These are phyloP conservation scores for Pipa parva DNA, from an alignment of 2,113 vertebrate genomes.

Conservation along the genomic window DNA sequence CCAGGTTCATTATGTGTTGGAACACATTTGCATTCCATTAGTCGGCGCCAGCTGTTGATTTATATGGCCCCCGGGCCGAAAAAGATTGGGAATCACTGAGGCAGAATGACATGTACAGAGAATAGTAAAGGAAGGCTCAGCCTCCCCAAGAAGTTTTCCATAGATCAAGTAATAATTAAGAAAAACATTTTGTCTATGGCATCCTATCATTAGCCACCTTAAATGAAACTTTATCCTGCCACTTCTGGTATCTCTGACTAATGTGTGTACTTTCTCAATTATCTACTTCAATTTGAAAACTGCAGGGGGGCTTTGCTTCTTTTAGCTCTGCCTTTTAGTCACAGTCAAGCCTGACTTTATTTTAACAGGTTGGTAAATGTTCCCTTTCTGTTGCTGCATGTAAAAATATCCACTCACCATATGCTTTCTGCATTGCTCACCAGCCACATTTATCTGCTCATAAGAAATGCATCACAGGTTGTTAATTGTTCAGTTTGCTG, in stretches of 20 bases:
- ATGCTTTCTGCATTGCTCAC: conserved; percentile 47
- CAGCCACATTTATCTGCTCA: conserved; percentile 42
- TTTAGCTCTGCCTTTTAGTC: conserved; percentile 4
- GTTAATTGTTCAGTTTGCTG: conserved; percentile 42
- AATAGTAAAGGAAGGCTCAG: too few relatives aligned
- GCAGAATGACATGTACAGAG: too few relatives aligned
- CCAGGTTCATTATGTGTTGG: too few relatives aligned
- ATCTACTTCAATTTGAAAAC: background rate
- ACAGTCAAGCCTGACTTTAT: background rate
- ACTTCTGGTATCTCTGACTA: too few relatives aligned
- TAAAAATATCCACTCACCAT: conserved; percentile 46
- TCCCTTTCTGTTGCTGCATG: conserved; percentile 7
- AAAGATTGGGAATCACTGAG: too few relatives aligned
- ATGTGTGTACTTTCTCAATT: background rate
- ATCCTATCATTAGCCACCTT: background rate
- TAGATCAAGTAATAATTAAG: background rate
- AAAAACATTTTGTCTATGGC: background rate
- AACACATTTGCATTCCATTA: too few relatives aligned
- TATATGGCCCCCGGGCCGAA: too few relatives aligned
- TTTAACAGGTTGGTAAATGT: conserved; percentile 29
- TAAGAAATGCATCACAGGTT: conserved; percentile 41
- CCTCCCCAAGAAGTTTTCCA: too few relatives aligned
- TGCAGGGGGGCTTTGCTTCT: background rate
- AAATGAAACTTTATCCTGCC: too few relatives aligned
- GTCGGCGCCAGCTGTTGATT: too few relatives aligned